phyloP scores from a whole-genome alignment of 2,113 vertebrate species.

The Cepphus grylle region DNA sequence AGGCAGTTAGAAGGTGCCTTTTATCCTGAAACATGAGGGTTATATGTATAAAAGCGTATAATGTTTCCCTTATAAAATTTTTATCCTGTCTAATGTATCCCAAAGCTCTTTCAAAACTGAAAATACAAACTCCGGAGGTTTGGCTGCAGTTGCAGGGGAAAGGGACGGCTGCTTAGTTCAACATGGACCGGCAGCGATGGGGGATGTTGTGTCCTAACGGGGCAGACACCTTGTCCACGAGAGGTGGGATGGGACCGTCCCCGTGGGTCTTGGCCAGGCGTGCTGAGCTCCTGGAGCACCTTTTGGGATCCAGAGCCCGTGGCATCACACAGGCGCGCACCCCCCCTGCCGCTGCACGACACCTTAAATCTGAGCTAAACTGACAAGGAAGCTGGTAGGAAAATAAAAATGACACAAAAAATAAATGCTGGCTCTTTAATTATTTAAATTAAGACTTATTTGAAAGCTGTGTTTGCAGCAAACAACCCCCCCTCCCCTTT shows the following conservation, averaged over 20 bases:
- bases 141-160: neutral
- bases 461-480: slow-evolving; percentile 9
- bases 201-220: neutral
- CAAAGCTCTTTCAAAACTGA: slow-evolving; percentile 13
- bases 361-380: neutral
- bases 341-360: rapidly evolving
- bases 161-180: neutral
- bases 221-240: rapidly evolving
- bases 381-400: neutral
- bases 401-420: neutral
- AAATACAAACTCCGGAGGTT: neutral
- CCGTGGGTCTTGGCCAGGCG: rapidly evolving
- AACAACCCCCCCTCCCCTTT: neutral
- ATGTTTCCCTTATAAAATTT: slow-evolving; percentile 33
- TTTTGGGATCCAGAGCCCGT: neutral
- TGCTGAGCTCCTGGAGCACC: neutral
- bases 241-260: neutral
- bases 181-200: rapidly evolving
- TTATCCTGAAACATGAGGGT: neutral
- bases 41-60: neutral
- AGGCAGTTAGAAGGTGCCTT: slow-evolving; percentile 6
- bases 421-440: neutral
- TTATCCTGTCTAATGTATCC: slow-evolving; percentile 36
- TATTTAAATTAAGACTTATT: slow-evolving; percentile 28
- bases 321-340: neutral